Base-by-base conservation (phyloP, 2,113 vertebrate genomes). In the Brachionichthys hirsutus region DNA sequence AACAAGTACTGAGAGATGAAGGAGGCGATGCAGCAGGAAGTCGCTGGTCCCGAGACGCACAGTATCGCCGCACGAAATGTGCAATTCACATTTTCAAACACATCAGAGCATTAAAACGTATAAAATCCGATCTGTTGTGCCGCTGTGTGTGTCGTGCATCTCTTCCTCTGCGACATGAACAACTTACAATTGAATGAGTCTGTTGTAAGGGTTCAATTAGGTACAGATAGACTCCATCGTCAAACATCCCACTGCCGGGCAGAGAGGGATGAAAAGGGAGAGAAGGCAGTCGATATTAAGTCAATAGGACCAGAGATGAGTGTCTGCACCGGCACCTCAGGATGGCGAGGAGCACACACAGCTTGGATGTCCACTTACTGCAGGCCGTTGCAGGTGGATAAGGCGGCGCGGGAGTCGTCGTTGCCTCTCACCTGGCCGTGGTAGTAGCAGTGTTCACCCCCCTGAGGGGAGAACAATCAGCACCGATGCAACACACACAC, bases 371-470 rank as follows among this genome's bases (percentile, higher is more conserved):
- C 76, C 48, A 95, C 97, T 88, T 94, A 99, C 97, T 98, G 95
- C 84, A 99, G 93, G 70, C 97, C 97, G 42, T 97, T 94, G 88
- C 97, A 99, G 47, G 96, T 98, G 12, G 97, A 98, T 84, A 99
- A 84, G 64, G 97, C 95, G 62, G 86, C 95, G 54, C 62, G 93
- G 70, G 96, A 98, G 56, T 90, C 76, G 54, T 93, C 80, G 57
- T 92, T 83, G 15, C 93, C 94, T 89, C 97, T 93, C 90, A 98
- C 90, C 82, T 87, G 92, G 51, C 97, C 97, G 1, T 96, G 95
- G 80, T 99, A 99, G 84, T 98, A 99, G 79, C 97, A 99, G 82
- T 99, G 97, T 51, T 99, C 97, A 77, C 96, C 97, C 10, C 97
- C 97, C 97, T 99, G 24, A 54, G 78, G 78, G 83, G 78, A 83